Conservation (phyloP, 2,797 vertebrate species). For the Lophura swinhoii region DNA sequence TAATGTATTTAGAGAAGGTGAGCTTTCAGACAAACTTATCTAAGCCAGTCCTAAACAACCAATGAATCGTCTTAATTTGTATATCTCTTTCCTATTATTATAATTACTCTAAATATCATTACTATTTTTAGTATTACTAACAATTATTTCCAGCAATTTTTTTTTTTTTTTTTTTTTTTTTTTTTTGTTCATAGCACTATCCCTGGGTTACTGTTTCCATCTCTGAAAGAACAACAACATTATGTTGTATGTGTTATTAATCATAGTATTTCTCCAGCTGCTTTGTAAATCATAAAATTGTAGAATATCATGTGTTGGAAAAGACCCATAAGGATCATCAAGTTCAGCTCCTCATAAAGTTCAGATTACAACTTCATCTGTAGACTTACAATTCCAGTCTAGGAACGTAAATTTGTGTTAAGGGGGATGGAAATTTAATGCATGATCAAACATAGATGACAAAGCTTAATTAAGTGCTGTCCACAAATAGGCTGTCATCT, state of each 20-base stretch:
- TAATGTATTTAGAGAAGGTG: neutral
- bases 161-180: too few species aligned
- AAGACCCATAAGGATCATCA: neutral
- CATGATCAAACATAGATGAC: neutral
- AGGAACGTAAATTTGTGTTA: neutral
- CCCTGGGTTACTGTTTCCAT: neutral
- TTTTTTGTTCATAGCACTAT: rapidly evolving
- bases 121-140: neutral
- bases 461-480: neutral
- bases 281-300: neutral
- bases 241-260: rapidly evolving
- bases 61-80: neutral
- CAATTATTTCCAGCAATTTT: neutral
- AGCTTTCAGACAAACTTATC: neutral
- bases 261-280: neutral
- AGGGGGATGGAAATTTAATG: neutral
- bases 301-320: neutral
- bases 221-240: neutral
- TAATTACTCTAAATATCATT: neutral
- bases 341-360: neutral
- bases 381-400: neutral
- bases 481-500: neutral
- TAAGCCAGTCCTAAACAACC: neutral
- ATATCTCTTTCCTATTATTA: neutral
- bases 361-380: neutral